Base-by-base conservation (phyloP, 1,140 invertebrate genomes). In the Nomia melanderi region DNA sequence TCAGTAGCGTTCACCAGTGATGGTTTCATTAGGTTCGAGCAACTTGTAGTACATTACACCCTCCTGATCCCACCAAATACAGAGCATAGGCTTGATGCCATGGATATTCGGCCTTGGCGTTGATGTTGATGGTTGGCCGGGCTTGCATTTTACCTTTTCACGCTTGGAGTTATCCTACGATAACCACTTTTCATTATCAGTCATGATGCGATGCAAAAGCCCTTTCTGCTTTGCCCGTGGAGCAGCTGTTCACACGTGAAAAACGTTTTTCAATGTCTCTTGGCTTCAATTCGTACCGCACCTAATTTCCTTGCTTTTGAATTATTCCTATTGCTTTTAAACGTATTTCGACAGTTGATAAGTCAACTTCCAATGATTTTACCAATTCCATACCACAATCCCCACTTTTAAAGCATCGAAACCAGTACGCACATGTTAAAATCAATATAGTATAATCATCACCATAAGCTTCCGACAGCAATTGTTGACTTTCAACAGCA, bases 11-110 rank as follows among this genome's bases (percentile, higher is more conserved):
- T 81, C 64, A 0, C 56, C 66, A 57, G 75, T 86, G 64, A 87
- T 81, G 12, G 83, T 81, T 79, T 87, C 50, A 66, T 12, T 50
- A 7, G 67, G 77, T 85, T 86, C 65, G 14, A 87, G 27, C 36
- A 86, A 57, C 77, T 85, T 79, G 77, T 85, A 80, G 79, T 85
- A 85, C 0, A 85, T 12, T 14, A 71, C 56, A 44, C 20, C 36
- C 9, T 9, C 5, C 39, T 64, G 47, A 12, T 73, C 47, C 71
- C 59, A 64, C 70, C 47, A 63, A 20, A 63, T 65, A n/a, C 70
- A 72, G n/a, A 63, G 62, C 36, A 64, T 41, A 12, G 41, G 9
- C 29, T 75, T 65, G 4, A 12, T 41, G 8, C 53, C 63, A 5
- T 66, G 47, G 27, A 67, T 67, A 56, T 67, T 56, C 23, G 31